Conservation (phyloP, 2,888 invertebrate genomes). For the Machimus atricapillus region DNA sequence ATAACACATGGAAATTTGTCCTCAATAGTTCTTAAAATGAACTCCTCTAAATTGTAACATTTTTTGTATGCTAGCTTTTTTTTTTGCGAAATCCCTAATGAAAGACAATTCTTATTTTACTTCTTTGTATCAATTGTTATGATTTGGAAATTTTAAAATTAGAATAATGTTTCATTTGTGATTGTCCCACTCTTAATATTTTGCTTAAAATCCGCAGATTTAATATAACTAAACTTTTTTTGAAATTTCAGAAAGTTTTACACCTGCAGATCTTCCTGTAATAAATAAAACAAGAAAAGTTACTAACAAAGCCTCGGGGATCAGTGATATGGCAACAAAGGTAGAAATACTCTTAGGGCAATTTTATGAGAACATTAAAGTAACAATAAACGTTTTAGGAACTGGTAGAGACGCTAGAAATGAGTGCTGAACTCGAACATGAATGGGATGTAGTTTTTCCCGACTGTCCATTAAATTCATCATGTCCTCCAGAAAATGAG, state of each 20-base stretch:
- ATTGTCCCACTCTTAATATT: neutral
- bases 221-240: neutral
- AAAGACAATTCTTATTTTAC: neutral
- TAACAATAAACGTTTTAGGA: conserved; percentile 50
- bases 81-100: neutral
- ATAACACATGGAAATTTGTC: neutral
- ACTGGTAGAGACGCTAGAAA: conserved; percentile 58
- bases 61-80: neutral
- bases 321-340: conserved; percentile 60
- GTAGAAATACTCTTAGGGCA: conserved; percentile 8
- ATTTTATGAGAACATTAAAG: neutral
- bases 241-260: conserved; percentile 32
- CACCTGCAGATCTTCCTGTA: conserved; percentile 28
- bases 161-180: neutral
- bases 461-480: conserved; percentile 56
- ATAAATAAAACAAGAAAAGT: conserved; percentile 51
- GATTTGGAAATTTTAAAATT: neutral
- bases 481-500: conserved; percentile 53
- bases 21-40: neutral
- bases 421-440: conserved; percentile 56
- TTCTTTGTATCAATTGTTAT: neutral
- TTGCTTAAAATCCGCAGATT: neutral
- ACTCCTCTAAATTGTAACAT: neutral
- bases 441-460: conserved; percentile 63
- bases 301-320: conserved; percentile 52